These are phyloP conservation scores for Dryas iulia DNA, from an alignment of 1,140 invertebrate species.

Conservation along the genomic window DNA sequence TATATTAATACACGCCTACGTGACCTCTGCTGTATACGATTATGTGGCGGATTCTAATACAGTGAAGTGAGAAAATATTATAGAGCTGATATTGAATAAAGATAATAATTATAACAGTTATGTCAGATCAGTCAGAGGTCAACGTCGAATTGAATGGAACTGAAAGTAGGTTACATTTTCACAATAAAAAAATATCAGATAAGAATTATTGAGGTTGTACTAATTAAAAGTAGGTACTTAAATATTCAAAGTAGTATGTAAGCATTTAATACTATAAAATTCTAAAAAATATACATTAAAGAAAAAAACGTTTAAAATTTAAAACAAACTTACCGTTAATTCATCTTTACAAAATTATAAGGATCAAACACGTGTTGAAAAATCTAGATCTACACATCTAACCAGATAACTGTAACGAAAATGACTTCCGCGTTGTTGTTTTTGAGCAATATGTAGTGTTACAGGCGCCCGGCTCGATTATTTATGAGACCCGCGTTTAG, in stretches of 20 bases:
- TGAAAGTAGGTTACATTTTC: not conserved
- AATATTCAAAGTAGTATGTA: no score
- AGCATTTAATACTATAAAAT: no score
- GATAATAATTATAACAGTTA: not conserved
- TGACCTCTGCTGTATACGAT: constrained; percentile 11
- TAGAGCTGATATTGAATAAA: not conserved
- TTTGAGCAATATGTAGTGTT: constrained; percentile 50
- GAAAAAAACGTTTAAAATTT: not conserved
- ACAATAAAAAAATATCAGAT: not conserved
- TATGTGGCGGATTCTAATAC: not conserved
- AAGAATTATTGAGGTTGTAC: not conserved
- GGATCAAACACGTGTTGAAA: constrained; percentile 29
- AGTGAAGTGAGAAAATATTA: not conserved
- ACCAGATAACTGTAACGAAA: constrained; percentile 33
- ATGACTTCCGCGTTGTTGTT: constrained; percentile 60
- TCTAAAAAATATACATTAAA: no score
- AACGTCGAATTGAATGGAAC: not conserved
- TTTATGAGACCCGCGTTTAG: constrained; percentile 72
- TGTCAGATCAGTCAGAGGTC: not conserved
- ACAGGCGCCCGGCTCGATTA: constrained; percentile 56
- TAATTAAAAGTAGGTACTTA: not conserved
- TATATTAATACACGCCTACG: constrained; percentile 23
- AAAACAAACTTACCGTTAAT: not conserved
- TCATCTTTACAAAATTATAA: constrained; percentile 2
- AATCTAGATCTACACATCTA: constrained; percentile 24